Evolutionary conservation across 2,797 vertebrate species (phyloP).

Genomic region (Toxotes lorentzi): DNA sequence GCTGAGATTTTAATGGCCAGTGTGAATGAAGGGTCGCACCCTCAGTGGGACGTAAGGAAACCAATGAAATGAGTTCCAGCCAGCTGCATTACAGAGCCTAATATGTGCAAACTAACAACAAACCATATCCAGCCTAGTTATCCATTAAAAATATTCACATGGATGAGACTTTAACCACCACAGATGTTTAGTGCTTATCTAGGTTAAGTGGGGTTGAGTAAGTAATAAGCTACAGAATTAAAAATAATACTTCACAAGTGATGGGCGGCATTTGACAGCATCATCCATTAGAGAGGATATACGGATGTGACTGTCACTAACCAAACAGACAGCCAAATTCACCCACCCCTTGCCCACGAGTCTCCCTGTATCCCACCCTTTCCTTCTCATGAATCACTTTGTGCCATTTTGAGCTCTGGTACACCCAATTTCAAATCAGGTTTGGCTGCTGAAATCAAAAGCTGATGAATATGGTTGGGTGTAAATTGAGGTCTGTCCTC

Average conservation of each 20-base stretch:
- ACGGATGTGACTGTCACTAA: conserved; percentile 23
- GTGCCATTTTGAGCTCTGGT: conserved; percentile 17
- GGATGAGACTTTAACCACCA: conserved; percentile 24
- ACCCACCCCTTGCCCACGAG: conserved; percentile 2
- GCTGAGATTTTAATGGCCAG: conserved; percentile 79
- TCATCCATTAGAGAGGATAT: conserved; percentile 42
- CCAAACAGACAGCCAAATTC: conserved; percentile 27
- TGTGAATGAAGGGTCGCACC: conserved; percentile 77
- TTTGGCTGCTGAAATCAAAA: conserved; percentile 36
- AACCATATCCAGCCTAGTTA: conserved; percentile 27
- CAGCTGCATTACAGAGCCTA: conserved; percentile 54
- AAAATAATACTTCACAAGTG: conserved; percentile 39
- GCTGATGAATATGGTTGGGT: conserved; percentile 1
- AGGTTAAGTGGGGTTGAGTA: conserved; percentile 50
- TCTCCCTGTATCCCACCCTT: conserved; percentile 11
- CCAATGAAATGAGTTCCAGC: conserved; percentile 68
- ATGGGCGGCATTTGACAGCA: conserved; percentile 36
- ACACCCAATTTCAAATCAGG: conserved; percentile 36
- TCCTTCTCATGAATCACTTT: conserved; percentile 5
- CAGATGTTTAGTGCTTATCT: conserved; percentile 45
- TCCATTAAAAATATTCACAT: conserved; percentile 37
- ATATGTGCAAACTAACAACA: conserved; percentile 44
- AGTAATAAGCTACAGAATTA: conserved; percentile 42
- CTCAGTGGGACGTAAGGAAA: conserved; percentile 73
- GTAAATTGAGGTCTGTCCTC: conserved; percentile 24